phyloP scores from a whole-genome alignment of 2,797 vertebrate genomes.

The Chelon auratus region DNA sequence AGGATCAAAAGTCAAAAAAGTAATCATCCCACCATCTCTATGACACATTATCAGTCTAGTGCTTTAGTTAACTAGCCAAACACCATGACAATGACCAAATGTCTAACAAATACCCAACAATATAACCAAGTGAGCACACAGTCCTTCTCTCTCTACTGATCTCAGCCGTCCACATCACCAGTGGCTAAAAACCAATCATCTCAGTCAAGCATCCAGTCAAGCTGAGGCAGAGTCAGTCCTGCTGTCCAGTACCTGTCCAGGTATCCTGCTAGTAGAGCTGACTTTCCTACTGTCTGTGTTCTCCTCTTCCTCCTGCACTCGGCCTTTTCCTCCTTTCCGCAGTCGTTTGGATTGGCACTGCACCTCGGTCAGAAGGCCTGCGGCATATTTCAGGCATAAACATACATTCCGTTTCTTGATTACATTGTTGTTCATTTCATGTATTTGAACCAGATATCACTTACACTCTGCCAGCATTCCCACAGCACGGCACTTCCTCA shows the following conservation, averaged over 20 bases:
- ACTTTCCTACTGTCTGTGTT: constrained; percentile 85
- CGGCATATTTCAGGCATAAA: not conserved
- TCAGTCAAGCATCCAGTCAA: not conserved
- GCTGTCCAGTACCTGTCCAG: constrained; percentile 82
- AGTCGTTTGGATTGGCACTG: constrained; percentile 96
- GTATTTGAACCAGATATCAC: constrained; percentile 29
- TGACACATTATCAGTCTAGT: too few relatives aligned
- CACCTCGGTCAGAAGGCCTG: constrained; percentile 95
- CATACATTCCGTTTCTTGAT: not conserved
- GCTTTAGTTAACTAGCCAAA: too few relatives aligned
- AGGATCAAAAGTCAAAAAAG: too few relatives aligned
- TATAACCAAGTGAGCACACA: too few relatives aligned
- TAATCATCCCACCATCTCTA: too few relatives aligned
- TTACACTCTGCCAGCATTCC: constrained; percentile 96
- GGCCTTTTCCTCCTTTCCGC: constrained; percentile 89
- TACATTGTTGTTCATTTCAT: not conserved
- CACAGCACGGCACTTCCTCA: constrained; percentile 95
- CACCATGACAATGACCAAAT: too few relatives aligned
- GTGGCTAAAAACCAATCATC: not conserved
- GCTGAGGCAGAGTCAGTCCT: not conserved
- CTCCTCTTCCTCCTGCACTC: constrained; percentile 84
- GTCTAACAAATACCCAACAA: too few relatives aligned
- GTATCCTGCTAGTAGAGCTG: constrained; percentile 89
- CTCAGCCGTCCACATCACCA: too few relatives aligned
- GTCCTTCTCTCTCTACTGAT: too few relatives aligned